Percentiles rank a stretch among this genome's conserved stretches.
Conservation (phyloP, 1,140 invertebrate species). For the Batillaria attramentaria region DNA sequence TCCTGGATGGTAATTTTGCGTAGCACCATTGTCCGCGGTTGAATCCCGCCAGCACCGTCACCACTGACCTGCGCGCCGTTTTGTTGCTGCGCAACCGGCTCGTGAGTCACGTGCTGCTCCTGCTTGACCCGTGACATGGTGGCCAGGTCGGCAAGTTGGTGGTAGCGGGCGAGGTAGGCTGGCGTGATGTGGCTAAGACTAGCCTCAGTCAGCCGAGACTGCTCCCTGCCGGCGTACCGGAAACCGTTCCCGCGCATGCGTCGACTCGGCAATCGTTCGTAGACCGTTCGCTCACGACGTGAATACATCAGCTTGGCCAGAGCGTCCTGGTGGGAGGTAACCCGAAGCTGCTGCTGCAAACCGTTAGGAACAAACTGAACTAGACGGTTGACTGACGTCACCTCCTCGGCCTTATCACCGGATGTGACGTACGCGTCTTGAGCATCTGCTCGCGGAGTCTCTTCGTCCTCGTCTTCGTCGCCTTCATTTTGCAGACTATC, state of each 20-base stretch:
- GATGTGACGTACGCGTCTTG: neutral
- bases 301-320: slow-evolving; percentile 25
- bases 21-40: slow-evolving; percentile 27
- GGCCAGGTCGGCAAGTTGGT: slow-evolving; percentile 14
- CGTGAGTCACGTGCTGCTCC: neutral
- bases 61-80: neutral
- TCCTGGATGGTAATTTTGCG: slow-evolving; percentile 32
- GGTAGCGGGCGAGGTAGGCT: slow-evolving; percentile 15
- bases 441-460: neutral
- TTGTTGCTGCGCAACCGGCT: neutral
- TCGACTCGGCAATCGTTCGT: slow-evolving; percentile 13
- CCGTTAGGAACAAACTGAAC: too few relatives aligned
- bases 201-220: slow-evolving; percentile 21
- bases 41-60: neutral
- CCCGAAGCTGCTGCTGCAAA: too few relatives aligned
- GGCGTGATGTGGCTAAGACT: slow-evolving; percentile 20
- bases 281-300: slow-evolving; percentile 3
- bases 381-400: too few relatives aligned
- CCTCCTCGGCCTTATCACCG: neutral
- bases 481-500: neutral
- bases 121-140: neutral
- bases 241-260: slow-evolving; percentile 19
- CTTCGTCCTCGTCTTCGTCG: neutral
- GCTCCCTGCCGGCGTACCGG: slow-evolving; percentile 11
- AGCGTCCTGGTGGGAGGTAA: slow-evolving; percentile 25